phyloP scores from a whole-genome alignment of 2,888 invertebrate genomes.

The Notodonta ziczac region DNA sequence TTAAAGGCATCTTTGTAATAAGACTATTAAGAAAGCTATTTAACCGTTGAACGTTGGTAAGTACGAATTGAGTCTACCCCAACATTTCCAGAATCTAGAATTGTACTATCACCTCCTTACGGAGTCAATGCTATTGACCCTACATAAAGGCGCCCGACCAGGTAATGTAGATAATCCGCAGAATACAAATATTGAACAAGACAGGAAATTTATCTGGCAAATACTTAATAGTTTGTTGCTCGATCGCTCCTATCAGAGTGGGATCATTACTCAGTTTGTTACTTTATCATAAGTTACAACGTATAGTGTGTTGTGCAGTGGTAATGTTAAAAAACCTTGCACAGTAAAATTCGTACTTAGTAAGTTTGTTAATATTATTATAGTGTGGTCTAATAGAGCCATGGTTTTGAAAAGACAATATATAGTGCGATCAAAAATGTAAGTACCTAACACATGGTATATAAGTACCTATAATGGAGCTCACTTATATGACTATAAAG shows the following conservation, averaged over 20 bases:
- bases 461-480: too few relatives aligned
- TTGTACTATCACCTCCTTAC: not conserved
- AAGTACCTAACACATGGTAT: not conserved
- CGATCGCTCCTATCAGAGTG: not conserved
- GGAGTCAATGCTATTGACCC: not conserved
- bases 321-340: too few relatives aligned
- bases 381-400: too few relatives aligned
- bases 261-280: not conserved
- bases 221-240: constrained; percentile 14
- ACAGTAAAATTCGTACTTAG: too few relatives aligned
- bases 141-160: not conserved
- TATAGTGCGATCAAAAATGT: not conserved
- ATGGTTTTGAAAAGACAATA: not conserved
- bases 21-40: too few relatives aligned
- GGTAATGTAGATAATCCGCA: constrained; percentile 20
- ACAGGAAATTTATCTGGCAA: constrained; percentile 15
- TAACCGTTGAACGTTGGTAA: too few relatives aligned
- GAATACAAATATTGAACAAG: constrained; percentile 23
- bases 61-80: too few relatives aligned
- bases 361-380: too few relatives aligned
- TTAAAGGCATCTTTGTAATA: too few relatives aligned
- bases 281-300: not conserved
- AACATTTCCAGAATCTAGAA: too few relatives aligned
- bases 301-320: too few relatives aligned
- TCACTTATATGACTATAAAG: too few relatives aligned